These are phyloP conservation scores for Amaurobius ferox DNA, from an alignment of 2,888 invertebrate species.

Conservation along the genomic window DNA sequence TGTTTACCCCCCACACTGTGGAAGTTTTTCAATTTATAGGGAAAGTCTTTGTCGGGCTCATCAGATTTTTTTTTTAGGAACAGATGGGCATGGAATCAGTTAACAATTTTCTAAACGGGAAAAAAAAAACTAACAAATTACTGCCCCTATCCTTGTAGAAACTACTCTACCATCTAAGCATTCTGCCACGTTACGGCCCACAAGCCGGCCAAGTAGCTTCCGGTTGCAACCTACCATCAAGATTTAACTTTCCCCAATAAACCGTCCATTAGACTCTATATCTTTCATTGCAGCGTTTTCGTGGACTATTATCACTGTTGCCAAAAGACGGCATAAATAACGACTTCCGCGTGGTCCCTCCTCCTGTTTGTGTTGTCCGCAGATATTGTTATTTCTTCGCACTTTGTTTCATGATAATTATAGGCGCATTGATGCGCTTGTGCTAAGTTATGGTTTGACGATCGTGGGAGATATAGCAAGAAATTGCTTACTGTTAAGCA, in stretches of 20 bases:
- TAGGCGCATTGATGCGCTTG: conserved; percentile 20
- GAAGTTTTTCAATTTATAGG: too few relatives aligned
- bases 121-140: too few relatives aligned
- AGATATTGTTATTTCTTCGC: conserved; percentile 48
- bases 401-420: conserved; percentile 57
- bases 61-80: too few relatives aligned
- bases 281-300: conserved; percentile 42
- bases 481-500: too few relatives aligned
- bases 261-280: conserved; percentile 56
- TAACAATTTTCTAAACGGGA: too few relatives aligned
- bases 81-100: too few relatives aligned
- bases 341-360: conserved; percentile 6
- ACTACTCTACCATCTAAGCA: conserved; percentile 17
- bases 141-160: too few relatives aligned
- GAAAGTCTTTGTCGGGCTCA: too few relatives aligned
- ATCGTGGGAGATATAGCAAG: too few relatives aligned
- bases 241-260: conserved; percentile 1
- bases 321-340: conserved; percentile 44
- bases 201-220: conserved; percentile 56
- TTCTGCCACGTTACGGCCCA: conserved; percentile 47
- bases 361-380: conserved; percentile 21
- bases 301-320: conserved; percentile 48
- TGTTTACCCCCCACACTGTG: too few relatives aligned
- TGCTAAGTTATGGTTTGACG: conserved; percentile 24
- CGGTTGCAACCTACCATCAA: conserved; percentile 65